Conservation (phyloP, 2,888 invertebrate genomes). For the Anorthoa munda region DNA sequence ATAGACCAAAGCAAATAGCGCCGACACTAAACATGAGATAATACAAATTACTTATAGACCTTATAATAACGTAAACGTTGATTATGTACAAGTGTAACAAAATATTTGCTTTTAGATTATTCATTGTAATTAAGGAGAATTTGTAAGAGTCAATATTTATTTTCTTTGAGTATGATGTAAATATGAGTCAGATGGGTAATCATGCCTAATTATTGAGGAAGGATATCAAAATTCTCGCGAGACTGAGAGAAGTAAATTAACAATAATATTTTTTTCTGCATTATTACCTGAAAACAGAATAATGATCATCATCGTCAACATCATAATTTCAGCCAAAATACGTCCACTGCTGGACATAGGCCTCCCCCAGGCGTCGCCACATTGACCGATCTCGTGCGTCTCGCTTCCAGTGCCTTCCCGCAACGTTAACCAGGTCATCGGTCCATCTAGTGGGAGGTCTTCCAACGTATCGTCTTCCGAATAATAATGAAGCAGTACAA, state of each 20-base stretch:
- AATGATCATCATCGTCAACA: too few species aligned
- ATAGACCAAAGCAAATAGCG: constrained; percentile 59
- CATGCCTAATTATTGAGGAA: neutral
- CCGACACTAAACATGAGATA: constrained; percentile 51
- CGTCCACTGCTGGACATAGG: too few species aligned
- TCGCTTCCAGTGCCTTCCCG: too few species aligned
- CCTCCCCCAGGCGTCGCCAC: too few species aligned
- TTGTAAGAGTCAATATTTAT: constrained; percentile 37
- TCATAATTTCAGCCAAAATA: too few species aligned
- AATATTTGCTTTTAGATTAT: constrained; percentile 56
- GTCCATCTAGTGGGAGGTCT: too few species aligned
- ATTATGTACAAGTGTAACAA: constrained; percentile 61
- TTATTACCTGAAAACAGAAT: too few species aligned
- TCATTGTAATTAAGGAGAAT: constrained; percentile 33
- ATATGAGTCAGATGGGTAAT: constrained; percentile 2
- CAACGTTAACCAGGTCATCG: too few species aligned
- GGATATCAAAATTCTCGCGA: neutral
- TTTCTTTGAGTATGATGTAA: constrained; percentile 13
- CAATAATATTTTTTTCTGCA: neutral
- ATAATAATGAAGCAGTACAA: neutral
- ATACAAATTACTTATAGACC: constrained; percentile 44
- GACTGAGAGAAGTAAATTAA: neutral
- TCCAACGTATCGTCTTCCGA: too few species aligned
- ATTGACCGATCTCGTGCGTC: too few species aligned
- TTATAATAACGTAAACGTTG: constrained; percentile 38